These are phyloP conservation scores for Ormia ochracea DNA, from an alignment of 2,888 invertebrate genomes.

Conservation along the genomic window DNA sequence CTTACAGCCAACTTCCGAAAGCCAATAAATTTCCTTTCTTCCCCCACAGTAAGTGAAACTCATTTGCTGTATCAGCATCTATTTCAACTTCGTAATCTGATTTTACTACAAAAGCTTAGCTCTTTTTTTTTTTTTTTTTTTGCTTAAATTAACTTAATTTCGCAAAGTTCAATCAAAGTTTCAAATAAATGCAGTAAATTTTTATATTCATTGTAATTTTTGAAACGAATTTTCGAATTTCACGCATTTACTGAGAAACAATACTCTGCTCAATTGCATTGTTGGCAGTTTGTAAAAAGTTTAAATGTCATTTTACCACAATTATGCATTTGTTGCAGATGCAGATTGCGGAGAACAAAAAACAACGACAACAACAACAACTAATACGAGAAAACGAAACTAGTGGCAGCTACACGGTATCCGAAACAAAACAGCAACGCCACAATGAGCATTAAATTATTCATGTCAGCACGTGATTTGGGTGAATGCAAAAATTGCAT, in stretches of 20 bases:
- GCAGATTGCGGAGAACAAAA: conserved; percentile 38
- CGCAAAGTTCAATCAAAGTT: conserved; percentile 26
- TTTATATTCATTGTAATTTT: neutral
- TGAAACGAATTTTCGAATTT: conserved; percentile 48
- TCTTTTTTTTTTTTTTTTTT: neutral
- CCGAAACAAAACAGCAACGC: neutral
- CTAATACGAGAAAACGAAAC: too few species aligned
- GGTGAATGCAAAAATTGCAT: conserved; percentile 51
- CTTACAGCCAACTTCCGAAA: too few species aligned
- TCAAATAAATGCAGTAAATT: conserved; percentile 3
- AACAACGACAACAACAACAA: too few species aligned
- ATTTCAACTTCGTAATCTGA: neutral
- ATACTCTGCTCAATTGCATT: neutral
- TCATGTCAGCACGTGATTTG: conserved; percentile 63
- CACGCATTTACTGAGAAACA: conserved; percentile 34
- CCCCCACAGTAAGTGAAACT: too few species aligned
- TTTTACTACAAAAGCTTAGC: neutral
- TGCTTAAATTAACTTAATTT: too few species aligned
- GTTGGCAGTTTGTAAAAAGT: conserved; percentile 34
- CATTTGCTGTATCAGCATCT: too few species aligned
- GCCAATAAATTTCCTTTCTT: neutral
- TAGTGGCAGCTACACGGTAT: neutral
- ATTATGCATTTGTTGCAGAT: conserved; percentile 57
- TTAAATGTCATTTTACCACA: conserved; percentile 60
- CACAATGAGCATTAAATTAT: conserved; percentile 59